Evolutionary conservation across 30 jellyfish, hydroid and myxozoan species (phyloP).

Genomic region (Haliclystus octoradiatus): DNA sequence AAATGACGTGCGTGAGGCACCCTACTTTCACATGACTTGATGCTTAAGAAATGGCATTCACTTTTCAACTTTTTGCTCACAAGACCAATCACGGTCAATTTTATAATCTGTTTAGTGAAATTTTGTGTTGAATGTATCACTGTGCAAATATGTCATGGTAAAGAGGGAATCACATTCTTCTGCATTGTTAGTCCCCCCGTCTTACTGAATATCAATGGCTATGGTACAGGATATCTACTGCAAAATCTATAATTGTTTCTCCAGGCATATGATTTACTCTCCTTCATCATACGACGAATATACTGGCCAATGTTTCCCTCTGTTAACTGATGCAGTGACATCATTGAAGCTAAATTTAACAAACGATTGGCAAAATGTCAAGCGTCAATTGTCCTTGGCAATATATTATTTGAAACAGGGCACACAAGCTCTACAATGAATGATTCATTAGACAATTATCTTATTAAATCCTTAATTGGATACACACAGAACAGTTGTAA

Average conservation of each 20-base stretch:
- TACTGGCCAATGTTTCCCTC: slow-evolving; percentile 63
- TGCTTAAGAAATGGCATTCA: too few relatives aligned
- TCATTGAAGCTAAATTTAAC: slow-evolving; percentile 6
- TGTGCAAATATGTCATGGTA: too few relatives aligned
- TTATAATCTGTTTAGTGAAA: too few relatives aligned
- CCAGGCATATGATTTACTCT: slow-evolving; percentile 43
- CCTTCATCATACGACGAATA: slow-evolving; percentile 46
- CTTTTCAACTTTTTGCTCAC: too few relatives aligned
- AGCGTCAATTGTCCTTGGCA: slow-evolving; percentile 20
- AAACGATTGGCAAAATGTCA: slow-evolving; percentile 35
- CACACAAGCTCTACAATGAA: slow-evolving; percentile 8
- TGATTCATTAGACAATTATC: too few relatives aligned
- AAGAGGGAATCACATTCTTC: not conserved
- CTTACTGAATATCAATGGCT: not conserved
- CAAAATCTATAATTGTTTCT: not conserved
- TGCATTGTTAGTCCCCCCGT: not conserved
- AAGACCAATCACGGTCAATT: too few relatives aligned
- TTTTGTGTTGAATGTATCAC: too few relatives aligned
- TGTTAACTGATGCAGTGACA: slow-evolving; percentile 28
- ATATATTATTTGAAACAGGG: slow-evolving; percentile 38
- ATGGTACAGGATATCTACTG: not conserved
- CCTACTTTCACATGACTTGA: too few relatives aligned
- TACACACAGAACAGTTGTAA: too few relatives aligned
- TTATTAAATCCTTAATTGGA: too few relatives aligned
- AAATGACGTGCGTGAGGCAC: too few relatives aligned